phyloP scores from a whole-genome alignment of 2,797 vertebrate genomes.

The Sebastes miniatus region DNA sequence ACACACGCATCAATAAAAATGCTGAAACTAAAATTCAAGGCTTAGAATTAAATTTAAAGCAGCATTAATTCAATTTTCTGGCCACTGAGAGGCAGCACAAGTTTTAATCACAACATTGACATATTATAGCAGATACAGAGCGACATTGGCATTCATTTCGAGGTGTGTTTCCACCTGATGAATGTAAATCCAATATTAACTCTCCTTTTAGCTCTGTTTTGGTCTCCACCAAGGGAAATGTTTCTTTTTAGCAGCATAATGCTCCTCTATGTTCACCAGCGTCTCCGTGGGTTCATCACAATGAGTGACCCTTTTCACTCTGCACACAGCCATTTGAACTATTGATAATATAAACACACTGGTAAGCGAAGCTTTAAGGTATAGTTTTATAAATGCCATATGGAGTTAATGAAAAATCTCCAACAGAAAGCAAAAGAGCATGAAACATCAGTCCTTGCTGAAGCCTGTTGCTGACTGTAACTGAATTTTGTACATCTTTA shows the following conservation, averaged over 20 bases:
- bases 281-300: background rate
- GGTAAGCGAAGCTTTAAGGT: background rate
- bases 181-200: background rate
- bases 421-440: fast-evolving
- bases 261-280: background rate
- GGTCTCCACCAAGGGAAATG: background rate
- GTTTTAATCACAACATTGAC: background rate
- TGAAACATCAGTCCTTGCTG: no score
- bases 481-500: background rate
- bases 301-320: background rate
- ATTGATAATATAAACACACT: background rate
- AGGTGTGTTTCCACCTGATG: background rate
- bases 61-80: background rate
- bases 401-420: background rate
- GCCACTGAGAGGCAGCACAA: background rate
- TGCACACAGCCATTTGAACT: background rate
- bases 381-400: background rate
- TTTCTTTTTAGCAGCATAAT: background rate
- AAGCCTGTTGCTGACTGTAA: no score
- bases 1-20: no score
- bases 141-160: background rate
- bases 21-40: no score
- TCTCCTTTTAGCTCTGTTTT: background rate
- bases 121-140: background rate
- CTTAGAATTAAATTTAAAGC: background rate